Evolutionary conservation across 1,140 invertebrate genomes (phyloP).

Genomic region (Nephotettix cincticeps): DNA sequence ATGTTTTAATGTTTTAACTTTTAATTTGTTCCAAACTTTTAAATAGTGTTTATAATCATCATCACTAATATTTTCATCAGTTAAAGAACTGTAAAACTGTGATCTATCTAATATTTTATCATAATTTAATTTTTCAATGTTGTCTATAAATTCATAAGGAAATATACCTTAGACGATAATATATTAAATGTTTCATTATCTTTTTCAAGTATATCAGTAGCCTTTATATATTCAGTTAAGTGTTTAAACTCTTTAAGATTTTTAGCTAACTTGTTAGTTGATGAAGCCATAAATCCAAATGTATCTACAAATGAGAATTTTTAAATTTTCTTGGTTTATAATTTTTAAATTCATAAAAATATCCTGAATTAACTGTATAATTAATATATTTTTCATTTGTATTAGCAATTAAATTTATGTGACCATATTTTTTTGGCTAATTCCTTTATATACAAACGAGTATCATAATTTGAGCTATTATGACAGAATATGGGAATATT

Average conservation of each 20-base stretch:
- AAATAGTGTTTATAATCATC: neutral
- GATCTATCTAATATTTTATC: neutral
- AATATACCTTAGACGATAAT: neutral
- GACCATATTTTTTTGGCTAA: neutral
- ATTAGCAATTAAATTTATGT: neutral
- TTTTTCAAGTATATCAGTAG: neutral
- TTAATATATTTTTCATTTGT: constrained; percentile 7
- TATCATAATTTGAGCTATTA: constrained; percentile 1
- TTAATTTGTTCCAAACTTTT: constrained; percentile 1
- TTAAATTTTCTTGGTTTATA: constrained; percentile 15
- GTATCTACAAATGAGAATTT: constrained; percentile 6
- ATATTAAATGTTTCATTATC: neutral
- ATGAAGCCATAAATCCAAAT: neutral
- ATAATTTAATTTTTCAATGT: neutral
- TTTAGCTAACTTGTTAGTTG: constrained; percentile 1
- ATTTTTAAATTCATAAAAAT: neutral
- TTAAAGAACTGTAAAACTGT: neutral
- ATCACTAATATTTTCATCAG: neutral
- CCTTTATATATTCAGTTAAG: neutral
- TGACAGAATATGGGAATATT: constrained; percentile 1
- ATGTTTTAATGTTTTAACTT: too few relatives aligned
- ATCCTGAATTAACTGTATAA: neutral
- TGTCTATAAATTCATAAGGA: neutral
- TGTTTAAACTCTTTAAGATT: neutral
- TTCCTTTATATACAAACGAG: neutral